A percentile compares a stretch with the other conserved stretches of the same genome.
Conservation (phyloP, 2,113 vertebrate species). For the Cnemophilus loriae region DNA sequence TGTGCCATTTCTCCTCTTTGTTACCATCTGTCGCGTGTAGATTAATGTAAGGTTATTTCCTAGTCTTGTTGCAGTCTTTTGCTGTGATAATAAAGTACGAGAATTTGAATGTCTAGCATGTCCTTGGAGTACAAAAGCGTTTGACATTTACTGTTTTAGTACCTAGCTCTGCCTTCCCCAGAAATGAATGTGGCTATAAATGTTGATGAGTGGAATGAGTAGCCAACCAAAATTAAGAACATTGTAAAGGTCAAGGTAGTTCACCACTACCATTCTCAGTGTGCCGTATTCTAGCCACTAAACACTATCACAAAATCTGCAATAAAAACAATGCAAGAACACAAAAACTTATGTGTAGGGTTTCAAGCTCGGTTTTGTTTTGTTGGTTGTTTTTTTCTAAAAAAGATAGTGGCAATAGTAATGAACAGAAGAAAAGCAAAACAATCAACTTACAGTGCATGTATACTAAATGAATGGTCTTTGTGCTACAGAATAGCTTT, state of each 20-base stretch:
- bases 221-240: slow-evolving; percentile 47
- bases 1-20: slow-evolving; percentile 4
- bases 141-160: slow-evolving; percentile 61
- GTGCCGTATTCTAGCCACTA: not conserved
- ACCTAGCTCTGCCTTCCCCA: not conserved
- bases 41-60: slow-evolving; percentile 42
- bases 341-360: not conserved
- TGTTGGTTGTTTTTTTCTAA: not conserved
- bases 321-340: not conserved
- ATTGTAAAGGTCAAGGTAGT: slow-evolving; percentile 52
- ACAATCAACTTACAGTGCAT: not conserved
- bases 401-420: not conserved
- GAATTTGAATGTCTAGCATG: slow-evolving; percentile 33
- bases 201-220: not conserved
- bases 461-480: not conserved
- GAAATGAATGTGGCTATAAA: slow-evolving; percentile 33
- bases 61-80: slow-evolving; percentile 1
- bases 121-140: slow-evolving; percentile 10
- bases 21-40: not conserved
- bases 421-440: slow-evolving; percentile 11
- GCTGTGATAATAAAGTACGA: slow-evolving; percentile 50
- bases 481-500: not conserved
- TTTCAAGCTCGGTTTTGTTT: accelerated
- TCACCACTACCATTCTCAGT: not conserved
- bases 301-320: not conserved